Base-by-base conservation (phyloP, 1,140 invertebrate genomes). In the Leptoteleia sp. region DNA sequence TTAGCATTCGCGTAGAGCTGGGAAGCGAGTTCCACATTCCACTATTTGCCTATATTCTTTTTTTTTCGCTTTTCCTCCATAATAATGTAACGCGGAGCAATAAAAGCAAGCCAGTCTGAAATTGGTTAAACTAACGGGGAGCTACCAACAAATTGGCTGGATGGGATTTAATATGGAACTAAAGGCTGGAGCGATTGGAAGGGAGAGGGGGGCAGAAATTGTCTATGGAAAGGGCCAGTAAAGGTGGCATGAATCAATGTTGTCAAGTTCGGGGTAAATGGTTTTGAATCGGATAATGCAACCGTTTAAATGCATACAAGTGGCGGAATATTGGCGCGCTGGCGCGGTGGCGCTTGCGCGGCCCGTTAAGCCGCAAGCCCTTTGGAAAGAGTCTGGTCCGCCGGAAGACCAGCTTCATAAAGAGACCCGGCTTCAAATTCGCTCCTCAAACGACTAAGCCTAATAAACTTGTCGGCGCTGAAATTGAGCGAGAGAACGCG, bases 251-350 rank as follows among this genome's bases (percentile, higher is more conserved):
- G 64, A 78, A 78, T 81, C 68, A 75, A 29, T 9, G 8, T 11
- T 27, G 43, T 33, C 35, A 45, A 59, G 31, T 35, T 68, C 31
- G 17, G 19, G 35, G 37, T 57, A 43, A 76, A 64, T 29, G 47
- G 38, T 55, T 19, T 6, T 43, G 45, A 65, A 71, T 35, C 71
- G 59, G 85, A 84, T 87, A 87, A 88, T 88, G 83, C 81, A 84
- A 82, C 83, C 80, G 79, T 87, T 88, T 87, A 87, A 88, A 87
- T 87, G 85, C 86, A 87, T 88, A 83, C 85, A 87, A 82, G 82
- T 72, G 67, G 71, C 45, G 31, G 67, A 73, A 81, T 83, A 83
- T 82, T 43, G 29, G 37, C 31, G 37, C 62, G 81, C 43, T 31
- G 45, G 42, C 57, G n/a, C n/a, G n/a, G n/a, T n/a, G n/a, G n/a